A percentile compares a stretch with the other conserved stretches of the same genome.
Evolutionary conservation across 2,888 invertebrate species (phyloP).

Genomic region (Drosophila histrio): DNA sequence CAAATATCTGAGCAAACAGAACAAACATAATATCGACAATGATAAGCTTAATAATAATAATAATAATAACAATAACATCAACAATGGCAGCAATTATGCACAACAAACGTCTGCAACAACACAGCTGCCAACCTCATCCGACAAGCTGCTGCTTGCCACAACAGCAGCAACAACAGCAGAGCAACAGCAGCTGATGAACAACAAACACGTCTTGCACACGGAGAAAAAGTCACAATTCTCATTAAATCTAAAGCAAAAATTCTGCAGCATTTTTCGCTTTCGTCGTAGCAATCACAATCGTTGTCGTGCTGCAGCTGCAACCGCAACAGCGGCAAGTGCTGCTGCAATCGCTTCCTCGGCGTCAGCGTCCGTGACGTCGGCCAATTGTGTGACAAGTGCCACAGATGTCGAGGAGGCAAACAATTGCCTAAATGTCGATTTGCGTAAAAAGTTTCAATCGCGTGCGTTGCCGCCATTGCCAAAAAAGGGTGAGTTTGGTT

Average conservation of each 20-base stretch:
- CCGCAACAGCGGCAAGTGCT: slow-evolving; percentile 7
- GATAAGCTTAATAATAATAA: slow-evolving; percentile 69
- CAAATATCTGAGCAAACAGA: slow-evolving; percentile 71
- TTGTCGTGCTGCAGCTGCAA: slow-evolving; percentile 64
- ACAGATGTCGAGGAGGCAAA: slow-evolving; percentile 44
- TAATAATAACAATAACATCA: slow-evolving; percentile 54
- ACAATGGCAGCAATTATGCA: slow-evolving; percentile 31
- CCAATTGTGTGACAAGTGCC: slow-evolving; percentile 8
- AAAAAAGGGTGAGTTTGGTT: slow-evolving; percentile 82
- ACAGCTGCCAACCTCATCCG: slow-evolving; percentile 43
- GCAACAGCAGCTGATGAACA: slow-evolving; percentile 40
- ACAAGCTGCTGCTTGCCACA: slow-evolving; percentile 22
- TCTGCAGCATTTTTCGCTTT: slow-evolving; percentile 93
- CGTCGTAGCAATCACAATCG: slow-evolving; percentile 84
- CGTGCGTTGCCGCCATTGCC: slow-evolving; percentile 89
- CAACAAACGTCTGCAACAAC: slow-evolving; percentile 17
- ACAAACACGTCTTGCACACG: slow-evolving; percentile 73
- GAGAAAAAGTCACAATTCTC: slow-evolving; percentile 90
- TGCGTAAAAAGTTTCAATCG: slow-evolving; percentile 86
- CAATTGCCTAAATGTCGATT: slow-evolving; percentile 67
- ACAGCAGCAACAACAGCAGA: slow-evolving; percentile 17
- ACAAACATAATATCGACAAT: slow-evolving; percentile 67
- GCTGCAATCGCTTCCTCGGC: not conserved
- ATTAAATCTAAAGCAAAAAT: slow-evolving; percentile 91
- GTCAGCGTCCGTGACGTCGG: slow-evolving; percentile 20